A percentile compares a stretch with the other conserved stretches of the same genome.
Evolutionary conservation across 2,113 vertebrate species (phyloP).

Genomic region (Vimba vimba): DNA sequence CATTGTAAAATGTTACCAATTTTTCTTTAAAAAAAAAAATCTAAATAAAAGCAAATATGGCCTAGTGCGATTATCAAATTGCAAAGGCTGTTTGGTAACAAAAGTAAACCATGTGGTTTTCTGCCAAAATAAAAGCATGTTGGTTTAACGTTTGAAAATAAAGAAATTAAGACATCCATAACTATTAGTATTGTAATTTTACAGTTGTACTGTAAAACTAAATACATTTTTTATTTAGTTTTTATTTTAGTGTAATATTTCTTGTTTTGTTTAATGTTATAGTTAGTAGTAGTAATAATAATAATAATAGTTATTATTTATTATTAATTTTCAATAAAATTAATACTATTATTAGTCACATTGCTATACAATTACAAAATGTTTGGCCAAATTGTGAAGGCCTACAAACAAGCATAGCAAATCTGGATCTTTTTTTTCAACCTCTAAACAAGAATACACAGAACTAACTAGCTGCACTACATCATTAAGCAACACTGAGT

Average conservation of each 20-base stretch:
- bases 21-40: no score
- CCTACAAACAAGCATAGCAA: not conserved
- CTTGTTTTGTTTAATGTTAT: not conserved
- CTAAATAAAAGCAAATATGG: not conserved
- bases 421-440: not conserved
- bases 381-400: not conserved
- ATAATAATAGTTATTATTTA: not conserved
- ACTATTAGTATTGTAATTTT: not conserved
- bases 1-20: no score
- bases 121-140: not conserved
- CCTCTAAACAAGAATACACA: not conserved
- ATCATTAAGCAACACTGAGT: not conserved
- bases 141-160: not conserved
- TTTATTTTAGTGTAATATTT: not conserved
- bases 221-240: not conserved
- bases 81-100: not conserved
- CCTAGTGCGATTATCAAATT: not conserved
- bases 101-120: not conserved
- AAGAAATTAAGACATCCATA: not conserved
- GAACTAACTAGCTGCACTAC: not conserved
- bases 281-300: not conserved
- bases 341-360: not conserved
- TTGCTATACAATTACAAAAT: not conserved
- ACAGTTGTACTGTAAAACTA: not conserved
- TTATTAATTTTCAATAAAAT: not conserved